Evolutionary conservation across 1,140 invertebrate species (phyloP).

Genomic region (Neodiprion lecontei): DNA sequence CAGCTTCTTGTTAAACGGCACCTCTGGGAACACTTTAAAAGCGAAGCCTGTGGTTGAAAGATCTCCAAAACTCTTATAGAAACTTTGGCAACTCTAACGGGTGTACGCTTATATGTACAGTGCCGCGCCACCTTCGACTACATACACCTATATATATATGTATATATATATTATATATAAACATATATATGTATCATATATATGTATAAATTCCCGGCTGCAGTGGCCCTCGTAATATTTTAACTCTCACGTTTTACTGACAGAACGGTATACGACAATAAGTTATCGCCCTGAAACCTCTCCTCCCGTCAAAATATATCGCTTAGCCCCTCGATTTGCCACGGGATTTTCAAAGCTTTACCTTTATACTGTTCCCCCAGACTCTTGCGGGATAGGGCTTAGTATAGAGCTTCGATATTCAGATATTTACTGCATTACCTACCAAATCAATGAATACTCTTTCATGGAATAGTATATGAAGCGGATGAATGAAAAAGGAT

Average conservation of each 20-base stretch:
- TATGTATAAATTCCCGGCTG: conserved; percentile 20
- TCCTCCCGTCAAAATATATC: too few relatives aligned
- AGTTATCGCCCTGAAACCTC: conserved; percentile 33
- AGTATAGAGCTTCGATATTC: too few relatives aligned
- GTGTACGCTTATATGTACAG: too few relatives aligned
- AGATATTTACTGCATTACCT: too few relatives aligned
- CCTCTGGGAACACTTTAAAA: conserved; percentile 5
- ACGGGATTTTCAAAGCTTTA: conserved; percentile 31
- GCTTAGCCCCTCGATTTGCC: conserved; percentile 9
- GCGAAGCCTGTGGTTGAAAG: not conserved
- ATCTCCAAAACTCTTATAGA: not conserved
- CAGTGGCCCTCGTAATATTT: conserved; percentile 46
- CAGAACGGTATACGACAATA: conserved; percentile 44
- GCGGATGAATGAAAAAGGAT: too few relatives aligned
- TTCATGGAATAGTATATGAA: too few relatives aligned
- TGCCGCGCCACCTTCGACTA: too few relatives aligned
- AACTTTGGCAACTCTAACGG: conserved; percentile 1
- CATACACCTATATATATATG: too few relatives aligned
- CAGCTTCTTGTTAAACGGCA: not conserved
- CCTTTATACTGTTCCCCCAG: conserved; percentile 30
- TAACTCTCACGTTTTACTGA: conserved; percentile 44
- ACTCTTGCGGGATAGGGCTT: not conserved
- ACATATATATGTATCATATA: too few relatives aligned
- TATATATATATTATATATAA: too few relatives aligned
- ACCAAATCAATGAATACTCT: too few relatives aligned